Evolutionary conservation across 2,888 invertebrate species (phyloP).

Genomic region (Doris montereyensis): DNA sequence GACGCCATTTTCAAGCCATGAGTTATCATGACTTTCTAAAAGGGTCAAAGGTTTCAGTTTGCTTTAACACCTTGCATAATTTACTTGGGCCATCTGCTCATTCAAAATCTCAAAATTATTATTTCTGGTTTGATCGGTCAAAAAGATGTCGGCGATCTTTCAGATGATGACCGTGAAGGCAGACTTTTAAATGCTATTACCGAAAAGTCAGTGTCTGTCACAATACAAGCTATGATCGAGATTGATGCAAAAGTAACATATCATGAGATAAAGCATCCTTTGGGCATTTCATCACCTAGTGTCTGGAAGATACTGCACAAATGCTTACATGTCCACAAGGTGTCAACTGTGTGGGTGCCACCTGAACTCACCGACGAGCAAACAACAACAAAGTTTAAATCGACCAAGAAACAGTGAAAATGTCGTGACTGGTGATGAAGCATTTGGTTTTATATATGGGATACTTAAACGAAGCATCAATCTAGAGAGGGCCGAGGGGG

Average conservation of each 20-base stretch:
- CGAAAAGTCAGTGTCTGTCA: background rate
- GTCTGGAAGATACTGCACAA: background rate
- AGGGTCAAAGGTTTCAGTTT: background rate
- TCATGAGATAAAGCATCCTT: background rate
- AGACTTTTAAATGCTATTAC: no score
- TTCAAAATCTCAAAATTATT: background rate
- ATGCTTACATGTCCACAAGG: background rate
- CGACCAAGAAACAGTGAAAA: background rate
- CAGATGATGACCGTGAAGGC: no score
- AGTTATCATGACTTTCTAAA: background rate
- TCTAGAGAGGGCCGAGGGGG: no score
- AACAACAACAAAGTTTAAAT: background rate
- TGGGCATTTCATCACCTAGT: background rate
- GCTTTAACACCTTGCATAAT: background rate
- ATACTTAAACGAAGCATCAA: background rate
- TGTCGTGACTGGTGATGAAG: background rate
- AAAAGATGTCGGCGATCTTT: background rate
- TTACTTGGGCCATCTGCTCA: background rate
- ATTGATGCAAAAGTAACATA: background rate
- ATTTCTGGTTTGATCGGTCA: background rate
- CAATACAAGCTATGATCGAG: background rate
- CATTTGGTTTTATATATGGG: background rate
- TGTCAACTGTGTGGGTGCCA: background rate
- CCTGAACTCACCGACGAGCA: background rate
- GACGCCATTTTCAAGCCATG: background rate